These are phyloP conservation scores for Zootermopsis nevadensis DNA, from an alignment of 2,888 invertebrate species.

Conservation along the genomic window DNA sequence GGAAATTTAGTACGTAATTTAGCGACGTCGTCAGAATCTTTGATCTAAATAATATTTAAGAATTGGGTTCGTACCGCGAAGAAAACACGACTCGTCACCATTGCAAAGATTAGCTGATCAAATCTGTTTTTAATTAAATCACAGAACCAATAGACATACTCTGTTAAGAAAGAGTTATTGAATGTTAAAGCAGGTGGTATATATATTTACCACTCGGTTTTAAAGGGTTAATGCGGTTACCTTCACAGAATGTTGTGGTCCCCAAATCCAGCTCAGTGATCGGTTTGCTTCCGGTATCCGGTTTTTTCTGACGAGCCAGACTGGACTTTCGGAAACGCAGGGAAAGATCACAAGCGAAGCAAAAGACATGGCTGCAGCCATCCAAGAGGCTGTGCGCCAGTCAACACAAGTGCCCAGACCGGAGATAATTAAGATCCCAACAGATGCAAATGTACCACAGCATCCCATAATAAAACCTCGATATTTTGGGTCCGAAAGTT, in stretches of 20 bases:
- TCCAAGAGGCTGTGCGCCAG: neutral
- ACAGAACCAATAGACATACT: no score
- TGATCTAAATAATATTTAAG: no score
- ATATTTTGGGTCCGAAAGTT: neutral
- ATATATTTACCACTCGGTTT: no score
- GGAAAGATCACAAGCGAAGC: neutral
- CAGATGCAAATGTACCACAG: neutral
- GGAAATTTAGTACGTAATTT: no score
- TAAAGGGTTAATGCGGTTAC: no score
- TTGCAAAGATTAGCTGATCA: no score
- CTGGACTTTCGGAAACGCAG: neutral
- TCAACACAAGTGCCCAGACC: neutral
- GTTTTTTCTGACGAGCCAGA: conserved; percentile 1
- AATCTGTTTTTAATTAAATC: no score
- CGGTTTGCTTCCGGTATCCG: neutral
- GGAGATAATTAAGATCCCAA: neutral
- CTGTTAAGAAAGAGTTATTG: no score
- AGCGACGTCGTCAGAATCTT: no score
- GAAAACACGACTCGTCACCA: no score
- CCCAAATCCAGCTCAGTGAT: neutral
- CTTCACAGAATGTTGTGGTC: neutral
- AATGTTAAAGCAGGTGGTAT: no score
- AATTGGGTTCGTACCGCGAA: no score
- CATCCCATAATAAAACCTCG: neutral
- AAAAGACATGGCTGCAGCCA: neutral